Evolutionary conservation across 2,888 invertebrate species (phyloP), one percentile per base, ranked within the genome.

Genomic region (Caenorhabditis sp.): DNA sequence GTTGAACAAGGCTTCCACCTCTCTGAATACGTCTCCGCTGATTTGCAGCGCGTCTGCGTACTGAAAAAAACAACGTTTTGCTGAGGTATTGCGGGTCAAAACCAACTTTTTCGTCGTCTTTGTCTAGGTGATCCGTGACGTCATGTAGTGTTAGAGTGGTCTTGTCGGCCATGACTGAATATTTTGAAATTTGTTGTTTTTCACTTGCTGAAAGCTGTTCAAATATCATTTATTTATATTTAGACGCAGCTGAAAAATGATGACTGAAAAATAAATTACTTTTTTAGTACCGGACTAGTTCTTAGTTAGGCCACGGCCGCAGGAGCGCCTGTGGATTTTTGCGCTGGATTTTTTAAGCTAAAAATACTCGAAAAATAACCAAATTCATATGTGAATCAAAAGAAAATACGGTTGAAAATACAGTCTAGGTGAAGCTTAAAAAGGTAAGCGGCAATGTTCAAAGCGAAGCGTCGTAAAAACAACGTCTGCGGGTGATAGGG

Each of bases 1-100:
- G 43, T 59, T 66, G 59, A 83, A 81, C 3, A 83, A 48, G 0
- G 43, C 43, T 58, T 83, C 83, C 7, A 74, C 79, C 30, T 83
- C 83, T 1, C 58, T 26, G 55, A 83, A 83, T 0, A 79, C 83
- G 24, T 66, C 76, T 9, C 72, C 79, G 13, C 68, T 72, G 2
- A 35, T 65, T 65, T 76, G 50, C 20, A 83, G 66, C 2, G 79
- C 80, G 1, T 71, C 62, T 13, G 71, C 53, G 45, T 80, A 80
- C 82, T 82, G 59, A 46, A 62, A 17, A 22, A 62, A 17, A 22
- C 45, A 5, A n/a, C 7, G 15, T 39, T 43, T 45, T 0, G 15
- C 15, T 48, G 17, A 37, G 35, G 35, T 8, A 20, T 0, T 26
- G n/a, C 22, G 3, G 8, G 15, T 30, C 35, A 56, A 56, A 27